Evolutionary conservation across 2,888 invertebrate genomes (phyloP).

Genomic region (Bombylius major): DNA sequence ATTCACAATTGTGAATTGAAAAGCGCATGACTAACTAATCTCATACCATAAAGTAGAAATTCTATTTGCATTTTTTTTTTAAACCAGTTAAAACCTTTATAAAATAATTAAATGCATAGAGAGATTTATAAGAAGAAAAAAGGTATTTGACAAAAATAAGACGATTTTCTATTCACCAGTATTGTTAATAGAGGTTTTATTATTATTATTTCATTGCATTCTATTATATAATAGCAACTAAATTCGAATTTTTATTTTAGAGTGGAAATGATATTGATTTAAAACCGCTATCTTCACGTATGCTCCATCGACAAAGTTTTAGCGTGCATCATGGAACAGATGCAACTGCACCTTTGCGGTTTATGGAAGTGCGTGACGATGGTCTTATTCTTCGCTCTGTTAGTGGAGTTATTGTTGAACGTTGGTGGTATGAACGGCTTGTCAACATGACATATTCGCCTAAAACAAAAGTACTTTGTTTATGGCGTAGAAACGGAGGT

Average conservation of each 20-base stretch:
- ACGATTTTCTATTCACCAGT: neutral
- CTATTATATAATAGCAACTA: too few species aligned
- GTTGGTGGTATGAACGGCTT: constrained; percentile 98
- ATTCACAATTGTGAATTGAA: too few species aligned
- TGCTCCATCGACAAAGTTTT: constrained; percentile 93
- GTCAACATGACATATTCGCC: constrained; percentile 99
- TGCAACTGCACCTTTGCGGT: constrained; percentile 74
- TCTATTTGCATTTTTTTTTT: too few species aligned
- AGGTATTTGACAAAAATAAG: neutral
- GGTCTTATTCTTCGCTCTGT: constrained; percentile 74
- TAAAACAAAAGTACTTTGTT: constrained; percentile 90
- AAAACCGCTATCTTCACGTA: constrained; percentile 87
- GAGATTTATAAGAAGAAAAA: too few species aligned
- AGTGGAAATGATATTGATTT: constrained; percentile 96
- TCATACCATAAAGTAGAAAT: too few species aligned
- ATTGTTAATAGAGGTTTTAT: too few species aligned
- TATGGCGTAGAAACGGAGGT: constrained; percentile 91
- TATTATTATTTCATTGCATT: too few species aligned
- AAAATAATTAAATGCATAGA: too few species aligned
- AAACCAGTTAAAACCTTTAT: too few species aligned
- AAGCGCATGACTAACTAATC: too few species aligned
- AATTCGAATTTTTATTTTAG: constrained; percentile 39
- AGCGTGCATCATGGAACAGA: constrained; percentile 95
- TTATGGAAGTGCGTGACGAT: constrained; percentile 94
- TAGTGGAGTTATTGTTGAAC: constrained; percentile 74